Evolutionary conservation across 2,888 invertebrate species (phyloP), one percentile per base, ranked within the genome.

Genomic region (Rhagonycha fulva): DNA sequence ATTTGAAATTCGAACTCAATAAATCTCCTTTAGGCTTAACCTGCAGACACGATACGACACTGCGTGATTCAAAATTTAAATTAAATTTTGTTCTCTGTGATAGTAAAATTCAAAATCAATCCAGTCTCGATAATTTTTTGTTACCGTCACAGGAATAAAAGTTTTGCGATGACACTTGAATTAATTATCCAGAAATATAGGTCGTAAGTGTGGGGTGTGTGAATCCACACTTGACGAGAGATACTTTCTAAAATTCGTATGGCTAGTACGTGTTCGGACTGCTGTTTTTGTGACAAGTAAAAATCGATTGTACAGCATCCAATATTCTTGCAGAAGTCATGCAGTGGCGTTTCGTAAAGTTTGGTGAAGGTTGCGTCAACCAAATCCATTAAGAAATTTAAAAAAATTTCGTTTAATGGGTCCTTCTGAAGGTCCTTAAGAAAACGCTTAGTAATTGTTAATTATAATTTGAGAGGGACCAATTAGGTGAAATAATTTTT

Each of bases 281-380:
- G 47, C 47, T 47, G n/a, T 47, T 47, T 47, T 47, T 47, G 47
- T 47, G 47, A 47, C 47, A 47, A 47, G 47, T 47, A 47, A 47
- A 47, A 47, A 47, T 47, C 47, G 47, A 47, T 47, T 47, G 47
- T 47, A 47, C 47, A 47, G 47, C n/a, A 47, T 24, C 66, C 30
- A 32, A 70, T 69, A 75, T 67, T 72, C 70, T 76, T 72, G 61
- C 69, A 72, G 69, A 69, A 67, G 66, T 70, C 70, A 72, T 72
- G 72, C 76, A 72, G 72, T 72, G 69, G 76, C 72, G 76, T n/a
- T n/a, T 47, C 47, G n/a, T 47, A 0, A 47, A 47, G 7, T 2
- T n/a, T 26, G 7, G 7, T 26, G 4, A 26, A 26, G 7, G 26
- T 26, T 7, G 26, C 0, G 4, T 26, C 26, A 26, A 4, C 26